A percentile compares a stretch with the other conserved stretches of the same genome.
These are phyloP conservation scores for Ceratosolen solmsi DNA, from an alignment of 1,140 invertebrate genomes.

Conservation along the genomic window DNA sequence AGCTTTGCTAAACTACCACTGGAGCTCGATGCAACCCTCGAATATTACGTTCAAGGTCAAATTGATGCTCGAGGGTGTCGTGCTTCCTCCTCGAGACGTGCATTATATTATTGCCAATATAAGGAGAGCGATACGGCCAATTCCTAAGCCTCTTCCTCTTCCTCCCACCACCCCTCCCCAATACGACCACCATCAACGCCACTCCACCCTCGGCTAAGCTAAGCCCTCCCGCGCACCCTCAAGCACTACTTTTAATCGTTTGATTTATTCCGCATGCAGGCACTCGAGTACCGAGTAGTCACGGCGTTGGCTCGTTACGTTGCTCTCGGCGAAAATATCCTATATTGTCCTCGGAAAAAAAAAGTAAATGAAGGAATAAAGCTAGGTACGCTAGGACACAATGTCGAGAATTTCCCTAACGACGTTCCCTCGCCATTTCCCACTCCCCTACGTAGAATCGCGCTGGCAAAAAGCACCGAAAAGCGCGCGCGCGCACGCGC, in stretches of 20 bases:
- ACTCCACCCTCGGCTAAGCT: no score
- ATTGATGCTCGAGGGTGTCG: background rate
- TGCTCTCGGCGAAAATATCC: background rate
- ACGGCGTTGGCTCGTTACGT: background rate
- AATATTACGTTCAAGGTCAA: constrained; percentile 34
- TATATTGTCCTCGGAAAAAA: background rate
- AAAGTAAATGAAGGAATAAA: background rate
- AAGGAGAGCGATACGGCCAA: background rate
- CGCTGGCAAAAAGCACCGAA: background rate
- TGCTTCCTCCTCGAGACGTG: background rate
- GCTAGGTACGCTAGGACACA: background rate
- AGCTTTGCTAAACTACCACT: background rate
- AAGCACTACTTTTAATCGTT: constrained; percentile 2
- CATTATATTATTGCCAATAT: constrained; percentile 24
- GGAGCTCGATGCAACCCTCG: background rate
- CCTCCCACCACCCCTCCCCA: background rate
- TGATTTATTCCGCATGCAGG: background rate
- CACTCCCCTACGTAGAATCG: background rate
- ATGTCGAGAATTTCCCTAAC: constrained; percentile 32
- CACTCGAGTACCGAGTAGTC: background rate
- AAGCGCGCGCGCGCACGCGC: background rate
- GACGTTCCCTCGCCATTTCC: background rate
- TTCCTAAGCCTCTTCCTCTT: background rate
- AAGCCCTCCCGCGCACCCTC: no score
- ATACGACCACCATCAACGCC: no score